Evolutionary conservation across 2,888 invertebrate genomes (phyloP), one percentile per base, ranked within the genome.

Genomic region (Rhingia rostrata): DNA sequence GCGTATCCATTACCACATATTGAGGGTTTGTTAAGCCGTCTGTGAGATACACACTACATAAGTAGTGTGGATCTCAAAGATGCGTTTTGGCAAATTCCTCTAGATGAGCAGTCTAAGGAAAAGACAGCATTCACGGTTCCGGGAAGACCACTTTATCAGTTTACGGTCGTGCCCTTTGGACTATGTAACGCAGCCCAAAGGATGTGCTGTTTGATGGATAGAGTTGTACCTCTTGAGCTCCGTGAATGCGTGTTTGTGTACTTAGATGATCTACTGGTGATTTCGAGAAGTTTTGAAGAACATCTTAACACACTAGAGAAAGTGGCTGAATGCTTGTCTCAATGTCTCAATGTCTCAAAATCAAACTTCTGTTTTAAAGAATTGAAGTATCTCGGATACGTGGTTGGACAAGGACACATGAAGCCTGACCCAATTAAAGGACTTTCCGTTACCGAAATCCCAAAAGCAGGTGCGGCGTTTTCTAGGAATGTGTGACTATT

Each of bases 401-500:
- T 22, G 22, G 22, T 22, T 22, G n/a, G 43, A n/a, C 43, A 43
- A 43, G n/a, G 43, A 43, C 43, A 43, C 43, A 43, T n/a, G 0
- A 43, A 43, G 43, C 43, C n/a, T n/a, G 43, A 43, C n/a, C 43
- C 43, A 4, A n/a, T 4, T 2, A 43, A 43, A 43, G n/a, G 43
- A 10, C n/a, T 43, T 43, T n/a, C n/a, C 43, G n/a, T 10, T 43
- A n/a, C 43, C 86, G 7, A 74, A 73, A 35, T 54, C 47, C 0
- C 30, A 61, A 3, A 43, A 78, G 12, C 79, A 87, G 12, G 83
- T 87, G 0, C 41, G 87, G 0, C 70, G 86, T 9, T 86, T 87
- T 10, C 10, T 86, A 0, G 86, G 87, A 0, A 82, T 86, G 33
- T 83, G 86, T 1, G 86, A 86, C 0, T 87, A 86, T 86, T 87